Base-by-base conservation (phyloP, 2,888 invertebrate species). In the Sesamia inferens region DNA sequence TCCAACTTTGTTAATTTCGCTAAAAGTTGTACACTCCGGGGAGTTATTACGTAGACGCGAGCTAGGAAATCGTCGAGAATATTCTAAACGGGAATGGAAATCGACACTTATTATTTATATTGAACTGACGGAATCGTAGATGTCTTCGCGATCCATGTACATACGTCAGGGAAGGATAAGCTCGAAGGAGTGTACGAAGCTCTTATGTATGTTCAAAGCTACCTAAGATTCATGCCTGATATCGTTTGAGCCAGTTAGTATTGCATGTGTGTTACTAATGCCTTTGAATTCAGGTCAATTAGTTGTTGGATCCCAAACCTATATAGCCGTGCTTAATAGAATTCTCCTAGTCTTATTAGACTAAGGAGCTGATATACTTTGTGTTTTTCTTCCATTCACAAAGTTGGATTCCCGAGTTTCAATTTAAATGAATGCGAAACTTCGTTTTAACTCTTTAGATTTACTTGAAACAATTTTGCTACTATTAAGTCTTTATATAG, bases 1-100 rank as follows among this genome's bases (percentile, higher is more conserved):
- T 82, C 85, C 85, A 95, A 95, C 94, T 95, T 95, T 95, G 95
- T 94, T 94, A 95, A 95, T 95, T 95, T 95, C 89, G 91, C 92
- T 90, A 89, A 90, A 94, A 95, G 93, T 95, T 95, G 87, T 83
- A 82, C 89, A 87, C 94, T 92, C 93, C 51, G 84, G 93, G 90
- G 95, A 89, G 92, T 92, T 94, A 93, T 94, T 93, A 94, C 91
- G 90, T 87, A 90, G 88, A 88, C 83, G 87, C 78, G 70, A 83
- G 82, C 84, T 86, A 88, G 87, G 78, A 87, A 86, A 79, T 73
- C 79, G 70, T 77, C 79, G 78, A 81, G 82, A 89, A 88, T 88
- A 89, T 86, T 86, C 84, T 85, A 78, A 84, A 85, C 84, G 83
- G 76, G 57, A 76, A 74, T 82, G 61, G 82, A 86, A 84, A 87